Percentiles rank a stretch among this genome's conserved stretches.
These are phyloP conservation scores for Pyxicephalus adspersus DNA, from an alignment of 2,113 vertebrate species.

Conservation along the genomic window DNA sequence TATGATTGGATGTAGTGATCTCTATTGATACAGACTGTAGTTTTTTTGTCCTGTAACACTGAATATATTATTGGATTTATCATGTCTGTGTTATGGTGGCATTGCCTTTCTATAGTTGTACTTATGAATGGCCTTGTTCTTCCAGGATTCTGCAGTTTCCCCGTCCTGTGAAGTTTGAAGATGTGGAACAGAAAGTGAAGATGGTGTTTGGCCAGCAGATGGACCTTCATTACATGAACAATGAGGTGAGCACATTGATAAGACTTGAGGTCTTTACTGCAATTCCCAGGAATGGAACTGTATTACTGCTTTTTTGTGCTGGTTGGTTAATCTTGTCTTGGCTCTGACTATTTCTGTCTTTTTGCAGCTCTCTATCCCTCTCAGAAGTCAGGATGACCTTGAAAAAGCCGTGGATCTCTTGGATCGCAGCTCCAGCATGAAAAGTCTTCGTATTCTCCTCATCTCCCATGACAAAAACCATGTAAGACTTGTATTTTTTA, in stretches of 20 bases:
- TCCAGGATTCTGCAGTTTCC: slow-evolving; percentile 92
- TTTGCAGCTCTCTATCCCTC: slow-evolving; percentile 75
- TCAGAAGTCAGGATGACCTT: slow-evolving; percentile 94
- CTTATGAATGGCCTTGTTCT: slow-evolving; percentile 26
- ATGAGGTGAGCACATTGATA: slow-evolving; percentile 82
- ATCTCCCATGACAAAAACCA: slow-evolving; percentile 85
- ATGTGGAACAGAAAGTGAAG: slow-evolving; percentile 90
- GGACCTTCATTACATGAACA: slow-evolving; percentile 99
- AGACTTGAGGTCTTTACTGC: background rate
- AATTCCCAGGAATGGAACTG: too few species aligned
- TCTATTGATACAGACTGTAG: too few species aligned
- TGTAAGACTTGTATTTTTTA: slow-evolving; percentile 71
- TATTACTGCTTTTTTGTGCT: too few species aligned
- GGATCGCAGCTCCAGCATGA: slow-evolving; percentile 97
- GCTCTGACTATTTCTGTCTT: background rate
- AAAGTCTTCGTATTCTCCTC: slow-evolving; percentile 94
- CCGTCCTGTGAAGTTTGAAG: slow-evolving; percentile 91
- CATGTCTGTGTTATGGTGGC: background rate
- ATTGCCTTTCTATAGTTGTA: background rate
- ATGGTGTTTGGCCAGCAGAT: slow-evolving; percentile 93
- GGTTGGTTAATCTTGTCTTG: too few species aligned
- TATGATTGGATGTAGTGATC: too few species aligned
- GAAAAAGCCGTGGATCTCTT: slow-evolving; percentile 96
- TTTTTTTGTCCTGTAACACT: too few species aligned
- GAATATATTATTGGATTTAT: too few species aligned